Conservation (phyloP, 2,113 vertebrate species). For the Cercocebus atys region DNA sequence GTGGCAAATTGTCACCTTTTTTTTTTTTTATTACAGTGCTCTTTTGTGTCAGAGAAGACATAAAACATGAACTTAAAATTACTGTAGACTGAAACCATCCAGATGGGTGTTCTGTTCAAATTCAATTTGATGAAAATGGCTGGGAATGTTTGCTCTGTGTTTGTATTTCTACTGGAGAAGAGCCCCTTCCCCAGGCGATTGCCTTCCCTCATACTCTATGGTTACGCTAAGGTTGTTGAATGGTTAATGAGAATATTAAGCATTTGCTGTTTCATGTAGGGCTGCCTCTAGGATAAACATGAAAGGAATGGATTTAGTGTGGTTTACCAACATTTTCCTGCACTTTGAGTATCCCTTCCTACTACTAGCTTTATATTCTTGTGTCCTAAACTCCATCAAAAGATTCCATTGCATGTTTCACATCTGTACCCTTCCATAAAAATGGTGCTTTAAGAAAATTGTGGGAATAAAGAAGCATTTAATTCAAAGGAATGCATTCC, state of each 20-base stretch:
- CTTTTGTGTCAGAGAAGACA: conserved; percentile 53
- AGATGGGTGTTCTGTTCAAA: background rate
- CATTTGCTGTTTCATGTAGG: background rate
- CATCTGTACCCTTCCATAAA: background rate
- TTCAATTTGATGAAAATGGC: conserved; percentile 9
- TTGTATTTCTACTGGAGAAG: background rate
- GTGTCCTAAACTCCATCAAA: background rate
- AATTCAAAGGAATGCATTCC: background rate
- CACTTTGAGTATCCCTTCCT: background rate
- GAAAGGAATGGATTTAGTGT: background rate
- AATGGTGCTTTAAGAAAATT: background rate
- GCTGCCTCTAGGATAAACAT: background rate
- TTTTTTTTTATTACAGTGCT: conserved; percentile 36
- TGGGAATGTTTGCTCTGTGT: background rate
- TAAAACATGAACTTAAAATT: conserved; percentile 48
- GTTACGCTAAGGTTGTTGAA: background rate
- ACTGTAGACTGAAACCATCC: background rate
- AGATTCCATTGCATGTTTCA: background rate
- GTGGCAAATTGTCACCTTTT: conserved; percentile 56
- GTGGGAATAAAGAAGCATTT: background rate
- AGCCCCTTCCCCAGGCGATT: fast-evolving
- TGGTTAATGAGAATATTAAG: background rate
- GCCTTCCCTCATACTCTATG: background rate
- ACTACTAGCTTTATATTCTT: background rate
- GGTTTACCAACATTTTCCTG: background rate